phyloP scores from a whole-genome alignment of 2,888 invertebrate genomes.

The Drosophila hawaiiensis region DNA sequence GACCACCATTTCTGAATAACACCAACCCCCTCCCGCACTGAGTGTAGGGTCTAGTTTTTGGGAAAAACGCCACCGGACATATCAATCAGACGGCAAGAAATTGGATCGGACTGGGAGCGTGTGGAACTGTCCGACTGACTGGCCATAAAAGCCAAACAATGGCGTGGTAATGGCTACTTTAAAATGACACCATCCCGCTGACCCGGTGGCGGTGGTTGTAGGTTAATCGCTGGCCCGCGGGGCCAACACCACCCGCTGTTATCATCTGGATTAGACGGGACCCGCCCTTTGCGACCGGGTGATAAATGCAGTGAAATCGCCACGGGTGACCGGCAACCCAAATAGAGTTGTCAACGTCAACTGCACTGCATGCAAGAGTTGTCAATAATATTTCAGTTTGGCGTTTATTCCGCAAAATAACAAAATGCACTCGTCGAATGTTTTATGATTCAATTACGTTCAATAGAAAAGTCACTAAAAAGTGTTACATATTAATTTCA shows the following conservation, averaged over 20 bases:
- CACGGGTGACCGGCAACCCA: constrained; percentile 37
- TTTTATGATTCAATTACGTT: constrained; percentile 74
- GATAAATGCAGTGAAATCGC: constrained; percentile 63
- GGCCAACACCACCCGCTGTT: constrained; percentile 69
- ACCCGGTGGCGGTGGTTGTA: constrained; percentile 13
- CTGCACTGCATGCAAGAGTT: constrained; percentile 30
- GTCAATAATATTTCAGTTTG: constrained; percentile 38
- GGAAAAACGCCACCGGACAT: constrained; percentile 52
- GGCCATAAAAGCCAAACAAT: constrained; percentile 71
- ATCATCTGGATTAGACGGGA: constrained; percentile 57
- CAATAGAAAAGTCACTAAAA: constrained; percentile 66
- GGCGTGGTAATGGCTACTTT: constrained; percentile 80
- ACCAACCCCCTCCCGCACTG: constrained; percentile 19
- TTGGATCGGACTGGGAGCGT: constrained; percentile 52
- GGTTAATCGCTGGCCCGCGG: constrained; percentile 60
- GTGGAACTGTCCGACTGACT: constrained; percentile 1
- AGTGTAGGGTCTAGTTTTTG: constrained; percentile 20
- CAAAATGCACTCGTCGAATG: constrained; percentile 19
- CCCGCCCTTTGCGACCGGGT: constrained; percentile 38
- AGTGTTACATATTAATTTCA: constrained; percentile 63
- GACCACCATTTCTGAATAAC: constrained; percentile 22
- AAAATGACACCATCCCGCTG: constrained; percentile 77
- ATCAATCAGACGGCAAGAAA: constrained; percentile 75
- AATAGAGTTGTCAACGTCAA: constrained; percentile 71
- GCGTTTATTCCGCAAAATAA: constrained; percentile 3